Percentiles rank a stretch among this genome's conserved stretches.
Evolutionary conservation across 2,113 vertebrate species (phyloP).

Genomic region (Cacatua alba): DNA sequence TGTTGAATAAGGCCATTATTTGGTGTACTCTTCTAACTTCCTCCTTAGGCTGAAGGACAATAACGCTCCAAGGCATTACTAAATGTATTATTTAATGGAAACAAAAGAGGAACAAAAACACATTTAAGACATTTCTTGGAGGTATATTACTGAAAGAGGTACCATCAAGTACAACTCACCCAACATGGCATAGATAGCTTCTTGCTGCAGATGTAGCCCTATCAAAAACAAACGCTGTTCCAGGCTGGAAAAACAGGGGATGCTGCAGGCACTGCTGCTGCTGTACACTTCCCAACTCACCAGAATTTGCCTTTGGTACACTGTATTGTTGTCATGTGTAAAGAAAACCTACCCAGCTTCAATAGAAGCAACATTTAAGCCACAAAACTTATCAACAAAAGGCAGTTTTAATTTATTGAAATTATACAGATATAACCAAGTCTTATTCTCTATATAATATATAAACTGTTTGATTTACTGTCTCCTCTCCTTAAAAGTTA

Average conservation of each 20-base stretch:
- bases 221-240: not conserved
- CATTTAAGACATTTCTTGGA: not conserved
- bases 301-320: not conserved
- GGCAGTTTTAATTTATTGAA: not conserved
- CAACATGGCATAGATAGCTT: not conserved
- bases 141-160: not conserved
- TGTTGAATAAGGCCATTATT: not conserved
- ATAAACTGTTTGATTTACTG: not conserved
- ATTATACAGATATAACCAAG: not conserved
- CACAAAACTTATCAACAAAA: not conserved
- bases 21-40: not conserved
- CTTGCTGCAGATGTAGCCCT: not conserved
- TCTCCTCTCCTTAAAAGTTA: not conserved
- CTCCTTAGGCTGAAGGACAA: not conserved
- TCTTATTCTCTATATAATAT: not conserved
- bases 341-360: not conserved
- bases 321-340: rapidly evolving
- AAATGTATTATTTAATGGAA: not conserved
- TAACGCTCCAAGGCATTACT: not conserved
- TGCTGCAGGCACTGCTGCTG: not conserved
- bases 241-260: not conserved
- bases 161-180: not conserved
- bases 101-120: not conserved
- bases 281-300: rapidly evolving
- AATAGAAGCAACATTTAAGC: not conserved